Evolutionary conservation across 2,797 vertebrate species (phyloP), one percentile per base, ranked within the genome.

Genomic region (Siniperca scherzeri): DNA sequence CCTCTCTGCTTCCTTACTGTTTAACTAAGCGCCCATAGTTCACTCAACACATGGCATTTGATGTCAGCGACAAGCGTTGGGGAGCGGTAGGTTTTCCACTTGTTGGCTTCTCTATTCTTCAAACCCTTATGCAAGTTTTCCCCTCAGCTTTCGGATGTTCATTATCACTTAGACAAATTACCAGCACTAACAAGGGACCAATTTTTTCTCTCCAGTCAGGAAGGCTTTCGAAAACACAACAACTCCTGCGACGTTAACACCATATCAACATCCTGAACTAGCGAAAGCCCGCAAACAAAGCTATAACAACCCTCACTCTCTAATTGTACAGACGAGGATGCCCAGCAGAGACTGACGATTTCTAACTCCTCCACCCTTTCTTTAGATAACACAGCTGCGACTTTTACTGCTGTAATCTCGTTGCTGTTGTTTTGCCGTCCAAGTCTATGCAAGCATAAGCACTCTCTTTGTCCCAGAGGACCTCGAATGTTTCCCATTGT

Each of bases 401-500:
- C 38, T 74, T 70, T 82, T 64, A 33, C 66, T 8, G 60, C 66
- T 68, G 74, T 79, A 79, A 80, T 80, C 72, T 66, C 59, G 4
- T 52, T 48, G 70, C 67, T 42, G 64, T 68, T 77, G 75, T 82
- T 74, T 65, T 38, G 25, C 60, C 11, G 21, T 78, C 61, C 46
- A 16, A 70, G 64, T 70, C 80, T 42, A 61, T 83, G 88, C 64
- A 46, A 55, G 50, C 70, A 82, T 46, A 77, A 82, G 77, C 74
- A 36, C 82, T 83, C 57, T 64, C 64, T 88, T 86, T 90, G 80
- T 88, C 85, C 83, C 79, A 3, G 42, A 57, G 40, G 90, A 85
- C 64, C 77, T 64, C 30, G 55, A 84, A 78, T 75, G 57, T 82
- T 88, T 88, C 78, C 78, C 53, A 85, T 78, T 90, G 85, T 92